Conservation (phyloP, 2,113 vertebrate species). For the Nothocercus nigrocapillus region DNA sequence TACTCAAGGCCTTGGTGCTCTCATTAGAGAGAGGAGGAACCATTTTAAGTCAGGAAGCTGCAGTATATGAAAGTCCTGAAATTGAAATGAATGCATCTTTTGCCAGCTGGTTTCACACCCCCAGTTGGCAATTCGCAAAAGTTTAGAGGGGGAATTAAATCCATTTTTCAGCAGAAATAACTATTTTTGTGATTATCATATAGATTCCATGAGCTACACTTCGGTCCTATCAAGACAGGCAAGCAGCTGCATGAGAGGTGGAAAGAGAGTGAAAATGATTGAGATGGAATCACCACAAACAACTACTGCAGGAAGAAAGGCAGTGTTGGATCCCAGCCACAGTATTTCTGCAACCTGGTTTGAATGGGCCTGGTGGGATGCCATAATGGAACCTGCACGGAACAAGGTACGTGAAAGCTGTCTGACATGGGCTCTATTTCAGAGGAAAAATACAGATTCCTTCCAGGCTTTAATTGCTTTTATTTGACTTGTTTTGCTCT, state of each 20-base stretch:
- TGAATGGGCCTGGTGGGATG: constrained; percentile 50
- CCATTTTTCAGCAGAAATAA: constrained; percentile 67
- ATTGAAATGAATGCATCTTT: constrained; percentile 49
- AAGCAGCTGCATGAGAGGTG: constrained; percentile 68
- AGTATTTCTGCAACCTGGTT: constrained; percentile 27
- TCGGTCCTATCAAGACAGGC: constrained; percentile 61
- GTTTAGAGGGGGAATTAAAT: constrained; percentile 69
- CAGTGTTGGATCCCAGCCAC: constrained; percentile 12
- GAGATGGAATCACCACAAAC: constrained; percentile 50
- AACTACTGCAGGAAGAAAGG: constrained; percentile 35
- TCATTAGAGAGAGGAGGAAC: constrained; percentile 37
- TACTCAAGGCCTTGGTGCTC: constrained; percentile 43
- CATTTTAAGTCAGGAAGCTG: constrained; percentile 34
- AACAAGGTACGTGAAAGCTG: background rate
- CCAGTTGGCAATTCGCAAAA: constrained; percentile 71
- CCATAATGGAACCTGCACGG: background rate
- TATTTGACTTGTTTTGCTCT: constrained; percentile 35
- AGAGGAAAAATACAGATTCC: constrained; percentile 4
- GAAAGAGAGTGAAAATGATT: constrained; percentile 52
- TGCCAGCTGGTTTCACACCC: constrained; percentile 75
- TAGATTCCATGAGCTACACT: constrained; percentile 65
- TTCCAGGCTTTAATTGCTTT: constrained; percentile 41
- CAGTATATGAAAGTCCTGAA: constrained; percentile 56
- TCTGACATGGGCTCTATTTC: constrained; percentile 20
- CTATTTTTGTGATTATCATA: constrained; percentile 70